phyloP scores from a whole-genome alignment of 2,888 invertebrate genomes.

The Oscheius onirici region DNA sequence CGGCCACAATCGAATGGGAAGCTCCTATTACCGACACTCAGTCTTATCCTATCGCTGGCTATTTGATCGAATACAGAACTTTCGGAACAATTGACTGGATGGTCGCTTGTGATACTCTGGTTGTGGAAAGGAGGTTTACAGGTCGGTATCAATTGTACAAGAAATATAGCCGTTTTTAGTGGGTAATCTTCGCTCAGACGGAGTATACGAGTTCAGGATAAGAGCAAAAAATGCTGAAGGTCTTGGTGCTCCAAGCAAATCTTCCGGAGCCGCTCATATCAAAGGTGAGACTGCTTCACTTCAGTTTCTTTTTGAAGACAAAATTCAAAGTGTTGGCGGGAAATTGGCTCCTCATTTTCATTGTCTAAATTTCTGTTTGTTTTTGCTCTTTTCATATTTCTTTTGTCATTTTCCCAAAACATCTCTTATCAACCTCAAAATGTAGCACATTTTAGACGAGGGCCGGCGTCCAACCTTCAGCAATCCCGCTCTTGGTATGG shows the following conservation, averaged over 20 bases:
- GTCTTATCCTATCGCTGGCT: slow-evolving; percentile 59
- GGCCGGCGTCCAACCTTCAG: neutral
- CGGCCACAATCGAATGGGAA: slow-evolving; percentile 66
- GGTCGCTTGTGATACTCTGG: slow-evolving; percentile 62
- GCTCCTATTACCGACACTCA: slow-evolving; percentile 52
- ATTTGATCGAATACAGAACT: slow-evolving; percentile 58
- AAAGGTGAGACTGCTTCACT: neutral
- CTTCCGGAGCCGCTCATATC: slow-evolving; percentile 20
- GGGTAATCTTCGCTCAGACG: slow-evolving; percentile 68
- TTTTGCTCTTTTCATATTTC: neutral
- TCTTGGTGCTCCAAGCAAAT: slow-evolving; percentile 47
- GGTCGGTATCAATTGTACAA: slow-evolving; percentile 31
- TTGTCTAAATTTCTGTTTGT: neutral
- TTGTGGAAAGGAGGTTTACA: slow-evolving; percentile 44
- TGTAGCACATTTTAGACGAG: neutral
- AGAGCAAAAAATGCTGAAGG: slow-evolving; percentile 67
- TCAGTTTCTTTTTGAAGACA: neutral
- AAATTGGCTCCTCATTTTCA: neutral
- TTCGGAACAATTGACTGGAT: slow-evolving; percentile 64
- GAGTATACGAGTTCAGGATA: slow-evolving; percentile 71
- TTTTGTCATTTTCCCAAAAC: neutral
- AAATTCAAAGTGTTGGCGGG: no score
- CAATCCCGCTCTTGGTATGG: neutral
- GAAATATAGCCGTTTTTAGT: slow-evolving; percentile 50
- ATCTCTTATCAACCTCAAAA: neutral